Percentiles rank a stretch among this genome's conserved stretches.
Conservation (phyloP, 2,888 invertebrate species). For the Heliconius ismenius region DNA sequence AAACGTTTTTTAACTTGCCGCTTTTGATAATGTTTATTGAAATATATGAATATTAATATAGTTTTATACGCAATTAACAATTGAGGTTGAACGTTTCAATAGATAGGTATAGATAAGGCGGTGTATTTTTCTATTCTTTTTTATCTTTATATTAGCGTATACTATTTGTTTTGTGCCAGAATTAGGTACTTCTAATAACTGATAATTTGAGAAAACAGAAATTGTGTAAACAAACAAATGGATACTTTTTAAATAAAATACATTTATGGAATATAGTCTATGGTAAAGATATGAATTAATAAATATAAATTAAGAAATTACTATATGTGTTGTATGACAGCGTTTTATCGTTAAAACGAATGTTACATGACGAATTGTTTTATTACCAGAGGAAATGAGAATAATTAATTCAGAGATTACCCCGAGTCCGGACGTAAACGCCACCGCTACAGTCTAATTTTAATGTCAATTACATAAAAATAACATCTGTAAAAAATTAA, state of each 20-base stretch:
- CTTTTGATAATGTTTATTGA: slow-evolving; percentile 71
- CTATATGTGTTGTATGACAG: too few species aligned
- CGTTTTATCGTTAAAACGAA: too few species aligned
- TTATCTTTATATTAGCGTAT: not conserved
- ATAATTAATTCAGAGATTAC: too few species aligned
- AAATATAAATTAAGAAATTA: too few species aligned
- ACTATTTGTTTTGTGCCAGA: not conserved
- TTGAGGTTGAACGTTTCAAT: slow-evolving; percentile 43
- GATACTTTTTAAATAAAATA: not conserved
- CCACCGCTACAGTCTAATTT: too few species aligned
- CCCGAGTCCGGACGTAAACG: too few species aligned
- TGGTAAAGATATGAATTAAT: too few species aligned
- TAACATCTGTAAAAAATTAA: too few species aligned
- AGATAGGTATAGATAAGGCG: slow-evolving; percentile 45
- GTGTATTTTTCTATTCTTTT: slow-evolving; percentile 19
- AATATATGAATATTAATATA: slow-evolving; percentile 64
- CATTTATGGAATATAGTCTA: too few species aligned
- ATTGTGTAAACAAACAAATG: not conserved
- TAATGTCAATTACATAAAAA: too few species aligned
- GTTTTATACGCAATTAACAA: slow-evolving; percentile 65
- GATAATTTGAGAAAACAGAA: not conserved
- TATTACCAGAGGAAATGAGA: too few species aligned
- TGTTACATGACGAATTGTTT: too few species aligned
- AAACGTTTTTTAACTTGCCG: slow-evolving; percentile 64
- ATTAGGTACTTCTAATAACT: not conserved